Percentiles rank a stretch among this genome's conserved stretches.
Evolutionary conservation across 2,888 invertebrate genomes (phyloP).

Genomic region (Drosophila suboccidentalis): DNA sequence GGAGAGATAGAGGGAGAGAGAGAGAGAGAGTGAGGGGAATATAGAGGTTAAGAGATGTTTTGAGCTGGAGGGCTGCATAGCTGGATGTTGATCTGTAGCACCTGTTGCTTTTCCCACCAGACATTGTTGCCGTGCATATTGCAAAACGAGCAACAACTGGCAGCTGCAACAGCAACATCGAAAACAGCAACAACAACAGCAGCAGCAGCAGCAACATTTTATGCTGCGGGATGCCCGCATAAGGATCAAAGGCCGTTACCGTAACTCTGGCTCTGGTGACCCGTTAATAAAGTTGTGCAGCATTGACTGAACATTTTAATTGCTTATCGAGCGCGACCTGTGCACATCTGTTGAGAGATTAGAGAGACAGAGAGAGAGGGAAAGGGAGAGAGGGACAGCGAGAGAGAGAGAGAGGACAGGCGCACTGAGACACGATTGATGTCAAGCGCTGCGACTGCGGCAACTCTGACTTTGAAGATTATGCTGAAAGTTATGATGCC

Average conservation of each 20-base stretch:
- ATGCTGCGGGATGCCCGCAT: constrained; percentile 27
- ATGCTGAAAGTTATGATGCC: constrained; percentile 76
- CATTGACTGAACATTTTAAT: constrained; percentile 74
- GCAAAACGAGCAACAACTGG: constrained; percentile 38
- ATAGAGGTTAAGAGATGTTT: background rate
- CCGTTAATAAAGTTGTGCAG: constrained; percentile 78
- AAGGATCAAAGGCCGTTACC: constrained; percentile 79
- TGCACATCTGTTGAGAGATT: constrained; percentile 69
- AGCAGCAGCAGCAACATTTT: constrained; percentile 17
- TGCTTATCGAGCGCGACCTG: constrained; percentile 68
- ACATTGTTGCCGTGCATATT: constrained; percentile 50
- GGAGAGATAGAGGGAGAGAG: background rate
- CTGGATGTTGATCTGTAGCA: constrained; percentile 57
- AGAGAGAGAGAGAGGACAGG: constrained; percentile 7
- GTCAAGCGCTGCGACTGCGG: constrained; percentile 65
- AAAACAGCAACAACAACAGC: constrained; percentile 9
- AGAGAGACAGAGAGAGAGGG: constrained; percentile 41
- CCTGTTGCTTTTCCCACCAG: constrained; percentile 81
- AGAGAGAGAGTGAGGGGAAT: background rate
- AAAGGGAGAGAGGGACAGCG: constrained; percentile 19
- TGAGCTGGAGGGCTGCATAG: constrained; percentile 15
- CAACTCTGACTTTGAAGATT: constrained; percentile 75
- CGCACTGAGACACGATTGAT: constrained; percentile 65
- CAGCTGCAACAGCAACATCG: constrained; percentile 38
- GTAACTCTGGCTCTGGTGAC: constrained; percentile 51